Conservation (phyloP, 2,113 vertebrate species). For the Chaetura pelagica region DNA sequence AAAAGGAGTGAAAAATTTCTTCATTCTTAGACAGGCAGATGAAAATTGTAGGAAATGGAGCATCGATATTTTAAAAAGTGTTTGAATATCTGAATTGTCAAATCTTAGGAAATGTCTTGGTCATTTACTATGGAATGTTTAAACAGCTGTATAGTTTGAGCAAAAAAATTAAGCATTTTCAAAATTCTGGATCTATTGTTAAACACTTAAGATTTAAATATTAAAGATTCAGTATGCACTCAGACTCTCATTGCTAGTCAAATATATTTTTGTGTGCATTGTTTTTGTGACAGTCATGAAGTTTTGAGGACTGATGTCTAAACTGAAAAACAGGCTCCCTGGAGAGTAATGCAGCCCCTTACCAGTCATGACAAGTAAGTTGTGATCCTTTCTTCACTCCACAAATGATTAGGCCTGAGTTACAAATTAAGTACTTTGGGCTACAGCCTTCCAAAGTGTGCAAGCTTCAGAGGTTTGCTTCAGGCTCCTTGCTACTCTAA, state of each 20-base stretch:
- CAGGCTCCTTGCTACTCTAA: neutral
- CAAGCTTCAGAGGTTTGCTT: neutral
- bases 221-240: neutral
- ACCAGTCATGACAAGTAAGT: accelerated
- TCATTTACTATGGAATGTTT: neutral
- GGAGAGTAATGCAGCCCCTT: neutral
- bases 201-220: neutral
- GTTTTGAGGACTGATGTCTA: neutral
- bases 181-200: neutral
- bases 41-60: neutral
- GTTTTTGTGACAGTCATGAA: neutral
- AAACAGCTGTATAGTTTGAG: neutral
- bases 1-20: neutral
- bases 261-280: neutral
- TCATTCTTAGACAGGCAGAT: neutral
- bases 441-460: neutral
- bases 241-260: neutral
- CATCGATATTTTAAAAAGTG: neutral
- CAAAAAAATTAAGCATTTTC: neutral
- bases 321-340: neutral
- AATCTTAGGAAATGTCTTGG: neutral
- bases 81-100: neutral
- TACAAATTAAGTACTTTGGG: neutral
- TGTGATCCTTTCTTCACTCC: neutral
- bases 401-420: neutral